A percentile compares a stretch with the other conserved stretches of the same genome.
Evolutionary conservation across 2,797 vertebrate species (phyloP).

Genomic region (Coilia nasus): DNA sequence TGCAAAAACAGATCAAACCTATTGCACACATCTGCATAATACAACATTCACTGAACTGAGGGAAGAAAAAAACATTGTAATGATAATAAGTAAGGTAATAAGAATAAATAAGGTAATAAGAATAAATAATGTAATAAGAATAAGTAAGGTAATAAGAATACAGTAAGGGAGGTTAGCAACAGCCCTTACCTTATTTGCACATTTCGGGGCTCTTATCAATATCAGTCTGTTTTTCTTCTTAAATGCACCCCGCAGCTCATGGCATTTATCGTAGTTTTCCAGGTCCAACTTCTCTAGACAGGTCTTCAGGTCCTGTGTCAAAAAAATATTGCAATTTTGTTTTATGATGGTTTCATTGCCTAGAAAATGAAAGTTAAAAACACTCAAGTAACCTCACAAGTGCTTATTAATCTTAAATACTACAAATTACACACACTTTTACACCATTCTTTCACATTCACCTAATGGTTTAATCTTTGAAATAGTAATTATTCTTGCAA

Average conservation of each 20-base stretch:
- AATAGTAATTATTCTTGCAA: background rate
- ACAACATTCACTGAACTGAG: too few relatives aligned
- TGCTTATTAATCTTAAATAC: background rate
- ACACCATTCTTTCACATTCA: background rate
- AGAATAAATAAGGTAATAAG: too few relatives aligned
- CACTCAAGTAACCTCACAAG: background rate
- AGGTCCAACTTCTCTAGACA: constrained; percentile 89
- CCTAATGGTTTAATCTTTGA: background rate
- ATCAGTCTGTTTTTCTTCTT: constrained; percentile 89
- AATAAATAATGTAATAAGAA: too few relatives aligned
- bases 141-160: too few relatives aligned
- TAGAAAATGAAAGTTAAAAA: background rate
- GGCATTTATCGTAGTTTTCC: constrained; percentile 91
- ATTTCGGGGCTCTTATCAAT: constrained; percentile 78
- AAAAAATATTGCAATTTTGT: constrained; percentile 8
- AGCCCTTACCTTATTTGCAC: constrained; percentile 86
- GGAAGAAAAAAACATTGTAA: too few relatives aligned
- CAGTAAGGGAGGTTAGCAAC: background rate
- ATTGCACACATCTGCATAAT: too few relatives aligned
- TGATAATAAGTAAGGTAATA: too few relatives aligned
- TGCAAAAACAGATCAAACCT: too few relatives aligned
- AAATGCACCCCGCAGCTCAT: constrained; percentile 86
- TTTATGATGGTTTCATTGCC: background rate
- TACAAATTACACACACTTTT: background rate
- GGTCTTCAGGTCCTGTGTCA: constrained; percentile 84